These are phyloP conservation scores for Paratrypauchen microcephalus DNA, from an alignment of 2,797 vertebrate species.

Conservation along the genomic window DNA sequence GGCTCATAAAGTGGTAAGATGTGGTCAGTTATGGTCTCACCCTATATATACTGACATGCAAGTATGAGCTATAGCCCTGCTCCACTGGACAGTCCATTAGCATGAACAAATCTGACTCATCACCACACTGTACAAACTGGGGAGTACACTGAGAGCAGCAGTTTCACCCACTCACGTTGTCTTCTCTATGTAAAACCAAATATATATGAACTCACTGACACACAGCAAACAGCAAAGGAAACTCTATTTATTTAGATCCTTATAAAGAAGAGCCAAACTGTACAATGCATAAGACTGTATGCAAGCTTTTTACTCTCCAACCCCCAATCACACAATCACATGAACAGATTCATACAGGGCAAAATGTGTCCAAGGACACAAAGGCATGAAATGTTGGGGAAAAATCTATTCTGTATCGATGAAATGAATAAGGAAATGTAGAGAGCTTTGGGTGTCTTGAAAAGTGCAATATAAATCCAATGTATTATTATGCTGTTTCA, in stretches of 20 bases:
- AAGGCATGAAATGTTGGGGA: no score
- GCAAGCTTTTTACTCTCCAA: no score
- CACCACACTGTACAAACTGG: slow-evolving; percentile 46
- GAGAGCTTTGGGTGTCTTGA: no score
- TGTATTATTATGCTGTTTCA: no score
- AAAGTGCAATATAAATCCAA: no score
- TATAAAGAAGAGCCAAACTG: neutral
- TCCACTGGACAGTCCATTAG: slow-evolving; percentile 55
- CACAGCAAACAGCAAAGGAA: neutral
- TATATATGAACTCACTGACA: slow-evolving; percentile 41
- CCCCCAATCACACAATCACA: no score
- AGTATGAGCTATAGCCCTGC: slow-evolving; percentile 34
- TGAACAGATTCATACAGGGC: no score
- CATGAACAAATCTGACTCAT: slow-evolving; percentile 62
- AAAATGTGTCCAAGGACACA: no score
- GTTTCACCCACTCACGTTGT: slow-evolving; percentile 41
- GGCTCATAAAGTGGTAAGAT: slow-evolving; percentile 8
- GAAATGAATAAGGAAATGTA: no score
- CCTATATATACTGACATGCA: neutral
- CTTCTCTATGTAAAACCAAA: slow-evolving; percentile 20
- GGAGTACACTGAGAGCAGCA: slow-evolving; percentile 50
- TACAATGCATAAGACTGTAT: neutral
- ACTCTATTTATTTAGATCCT: neutral
- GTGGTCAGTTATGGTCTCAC: slow-evolving; percentile 15
- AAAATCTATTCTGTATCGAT: no score